phyloP scores from a whole-genome alignment of 2,797 vertebrate genomes.

The Cercopithecus diana region DNA sequence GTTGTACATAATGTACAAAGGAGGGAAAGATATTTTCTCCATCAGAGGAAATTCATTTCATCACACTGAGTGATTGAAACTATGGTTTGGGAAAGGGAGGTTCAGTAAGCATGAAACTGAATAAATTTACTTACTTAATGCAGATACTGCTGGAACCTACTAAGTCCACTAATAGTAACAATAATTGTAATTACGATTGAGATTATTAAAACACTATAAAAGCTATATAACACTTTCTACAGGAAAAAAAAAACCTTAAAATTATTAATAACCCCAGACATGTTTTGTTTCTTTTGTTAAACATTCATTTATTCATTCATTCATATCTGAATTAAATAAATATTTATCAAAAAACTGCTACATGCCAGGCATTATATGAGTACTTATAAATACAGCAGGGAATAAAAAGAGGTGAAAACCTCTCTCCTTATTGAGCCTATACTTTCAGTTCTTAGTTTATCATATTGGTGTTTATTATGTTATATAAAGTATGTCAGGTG shows the following conservation, averaged over 20 bases:
- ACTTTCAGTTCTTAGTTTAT: background rate
- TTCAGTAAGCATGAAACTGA: background rate
- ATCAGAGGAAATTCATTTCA: constrained; percentile 31
- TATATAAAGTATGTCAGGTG: background rate
- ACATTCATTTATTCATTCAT: background rate
- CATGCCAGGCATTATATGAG: background rate
- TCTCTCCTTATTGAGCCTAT: background rate
- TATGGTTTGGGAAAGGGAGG: background rate
- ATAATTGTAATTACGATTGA: background rate
- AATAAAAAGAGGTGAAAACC: background rate
- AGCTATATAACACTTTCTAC: background rate
- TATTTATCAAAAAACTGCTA: background rate
- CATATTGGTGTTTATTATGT: background rate
- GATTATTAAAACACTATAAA: constrained; percentile 5
- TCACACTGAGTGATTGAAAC: constrained; percentile 5
- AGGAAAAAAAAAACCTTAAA: background rate
- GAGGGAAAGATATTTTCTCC: constrained; percentile 36
- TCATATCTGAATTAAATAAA: background rate
- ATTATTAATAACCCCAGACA: background rate
- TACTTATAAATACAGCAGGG: background rate
- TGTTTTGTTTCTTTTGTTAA: background rate
- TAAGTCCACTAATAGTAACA: background rate
- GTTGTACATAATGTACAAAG: background rate
- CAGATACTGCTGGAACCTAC: background rate
- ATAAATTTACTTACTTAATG: constrained; percentile 27